Evolutionary conservation across 2,888 invertebrate species (phyloP).

Genomic region (Nomada lathburiana): DNA sequence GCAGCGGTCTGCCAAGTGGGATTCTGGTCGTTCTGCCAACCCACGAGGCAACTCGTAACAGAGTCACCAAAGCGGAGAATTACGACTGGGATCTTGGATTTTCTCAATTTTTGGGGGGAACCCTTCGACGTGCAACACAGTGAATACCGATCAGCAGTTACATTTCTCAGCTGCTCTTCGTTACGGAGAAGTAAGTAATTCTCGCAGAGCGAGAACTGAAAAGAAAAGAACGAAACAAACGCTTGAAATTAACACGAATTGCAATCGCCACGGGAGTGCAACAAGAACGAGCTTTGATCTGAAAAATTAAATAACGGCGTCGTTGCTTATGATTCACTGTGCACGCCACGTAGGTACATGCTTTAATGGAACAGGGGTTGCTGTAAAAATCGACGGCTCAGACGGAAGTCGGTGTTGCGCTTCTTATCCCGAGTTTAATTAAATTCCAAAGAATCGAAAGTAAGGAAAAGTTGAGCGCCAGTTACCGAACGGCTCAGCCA

Average conservation of each 20-base stretch:
- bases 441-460: conserved; percentile 74
- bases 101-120: conserved; percentile 37
- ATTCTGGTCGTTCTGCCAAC: conserved; percentile 69
- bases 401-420: conserved; percentile 47
- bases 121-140: conserved; percentile 42
- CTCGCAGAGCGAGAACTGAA: too few relatives aligned
- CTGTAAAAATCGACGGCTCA: conserved; percentile 49
- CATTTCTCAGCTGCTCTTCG: neutral
- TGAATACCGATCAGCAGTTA: conserved; percentile 30
- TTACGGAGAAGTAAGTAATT: too few relatives aligned
- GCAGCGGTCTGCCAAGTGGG: conserved; percentile 76
- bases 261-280: too few relatives aligned
- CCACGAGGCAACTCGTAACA: conserved; percentile 71
- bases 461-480: conserved; percentile 61
- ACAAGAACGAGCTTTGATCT: too few relatives aligned
- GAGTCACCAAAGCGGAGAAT: conserved; percentile 75
- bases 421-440: conserved; percentile 69
- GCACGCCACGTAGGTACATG: neutral
- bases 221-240: too few relatives aligned
- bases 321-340: neutral
- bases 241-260: too few relatives aligned
- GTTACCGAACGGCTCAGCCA: conserved; percentile 55
- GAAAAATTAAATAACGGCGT: too few relatives aligned
- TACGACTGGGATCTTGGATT: conserved; percentile 71
- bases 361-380: conserved; percentile 46